Evolutionary conservation across 1,140 invertebrate genomes (phyloP).

Genomic region (Helicoverpa armigera): DNA sequence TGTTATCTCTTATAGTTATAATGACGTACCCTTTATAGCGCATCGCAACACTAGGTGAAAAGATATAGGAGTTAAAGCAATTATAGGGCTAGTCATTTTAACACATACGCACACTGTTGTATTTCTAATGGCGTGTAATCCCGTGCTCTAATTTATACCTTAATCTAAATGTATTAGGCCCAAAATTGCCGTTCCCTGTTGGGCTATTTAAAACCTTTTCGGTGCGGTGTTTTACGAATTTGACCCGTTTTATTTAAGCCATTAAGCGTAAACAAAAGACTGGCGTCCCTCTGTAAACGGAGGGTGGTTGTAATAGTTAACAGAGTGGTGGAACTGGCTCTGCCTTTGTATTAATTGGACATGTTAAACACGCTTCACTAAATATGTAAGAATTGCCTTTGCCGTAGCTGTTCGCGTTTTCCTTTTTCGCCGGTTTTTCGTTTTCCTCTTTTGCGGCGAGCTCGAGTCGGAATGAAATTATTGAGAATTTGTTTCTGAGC

Average conservation of each 20-base stretch:
- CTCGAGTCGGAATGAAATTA: conserved; percentile 59
- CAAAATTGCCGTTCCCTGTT: conserved; percentile 57
- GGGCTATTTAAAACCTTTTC: conserved; percentile 73
- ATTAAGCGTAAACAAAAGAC: conserved; percentile 84
- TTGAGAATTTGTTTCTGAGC: conserved; percentile 63
- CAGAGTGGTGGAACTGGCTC: conserved; percentile 65
- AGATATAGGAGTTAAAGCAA: conserved; percentile 68
- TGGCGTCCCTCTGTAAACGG: conserved; percentile 71
- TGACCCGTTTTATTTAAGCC: conserved; percentile 83
- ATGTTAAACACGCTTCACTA: conserved; percentile 78
- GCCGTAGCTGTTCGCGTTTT: conserved; percentile 60
- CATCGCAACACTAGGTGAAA: conserved; percentile 63
- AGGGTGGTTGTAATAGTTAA: conserved; percentile 76
- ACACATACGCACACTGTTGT: conserved; percentile 63
- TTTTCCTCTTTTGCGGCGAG: conserved; percentile 56
- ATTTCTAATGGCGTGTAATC: conserved; percentile 65
- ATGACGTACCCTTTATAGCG: conserved; percentile 66
- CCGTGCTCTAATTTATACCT: conserved; percentile 69
- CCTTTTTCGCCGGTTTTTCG: conserved; percentile 57
- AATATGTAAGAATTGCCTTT: conserved; percentile 71
- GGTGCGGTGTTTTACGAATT: conserved; percentile 76
- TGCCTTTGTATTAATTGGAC: conserved; percentile 79
- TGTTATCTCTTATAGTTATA: conserved; percentile 78
- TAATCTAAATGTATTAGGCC: conserved; percentile 63
- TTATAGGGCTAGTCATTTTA: conserved; percentile 70